Base-by-base conservation (phyloP, 2,113 vertebrate species). In the Toxotes jaculatrix region DNA sequence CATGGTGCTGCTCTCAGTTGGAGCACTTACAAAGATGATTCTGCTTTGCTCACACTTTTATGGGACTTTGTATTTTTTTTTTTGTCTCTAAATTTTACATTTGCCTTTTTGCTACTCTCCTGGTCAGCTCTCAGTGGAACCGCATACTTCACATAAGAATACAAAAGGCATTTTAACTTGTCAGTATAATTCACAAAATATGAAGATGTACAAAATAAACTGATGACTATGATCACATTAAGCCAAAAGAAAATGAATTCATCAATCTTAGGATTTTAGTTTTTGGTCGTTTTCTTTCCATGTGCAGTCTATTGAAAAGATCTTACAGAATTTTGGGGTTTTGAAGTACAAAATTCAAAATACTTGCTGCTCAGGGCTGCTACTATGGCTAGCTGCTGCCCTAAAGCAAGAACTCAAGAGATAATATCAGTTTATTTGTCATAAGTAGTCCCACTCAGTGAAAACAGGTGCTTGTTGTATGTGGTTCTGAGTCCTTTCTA, bases 21-120 rank as follows among this genome's bases (percentile, higher is more conserved):
- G 8, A 78, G 70, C 64, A 21, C 65, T 69, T 36, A 38, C 13
- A 56, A 13, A 31, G 27, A 66, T 34, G 69, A 31, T 69, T 53
- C 76, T 21, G 61, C 59, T 69, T 65, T 61, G 55, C 51, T 61
- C 8, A 27, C 31, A 21, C 43, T 72, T 34, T 72, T 68, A 66
- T 43, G 31, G 21, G 32, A 60, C 63, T 80, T 71, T 27, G 47
- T 40, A n/a, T 27, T 19, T 27, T 23, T 56, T 21, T 23, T 32
- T 63, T 75, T 49, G 62, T 42, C 53, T 59, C 7, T 11, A n/a
- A 62, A 45, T 43, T 72, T 65, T 32, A 61, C 32, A 12, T 40
- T 61, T 32, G 59, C 21, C 53, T 56, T 14, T 31, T 61, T 67
- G 34, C 4, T 27, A 1, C 21, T 31, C 34, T 77, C 19, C 23